Evolutionary conservation across 2,888 invertebrate species (phyloP).

Genomic region (Clepsis dumicolana): DNA sequence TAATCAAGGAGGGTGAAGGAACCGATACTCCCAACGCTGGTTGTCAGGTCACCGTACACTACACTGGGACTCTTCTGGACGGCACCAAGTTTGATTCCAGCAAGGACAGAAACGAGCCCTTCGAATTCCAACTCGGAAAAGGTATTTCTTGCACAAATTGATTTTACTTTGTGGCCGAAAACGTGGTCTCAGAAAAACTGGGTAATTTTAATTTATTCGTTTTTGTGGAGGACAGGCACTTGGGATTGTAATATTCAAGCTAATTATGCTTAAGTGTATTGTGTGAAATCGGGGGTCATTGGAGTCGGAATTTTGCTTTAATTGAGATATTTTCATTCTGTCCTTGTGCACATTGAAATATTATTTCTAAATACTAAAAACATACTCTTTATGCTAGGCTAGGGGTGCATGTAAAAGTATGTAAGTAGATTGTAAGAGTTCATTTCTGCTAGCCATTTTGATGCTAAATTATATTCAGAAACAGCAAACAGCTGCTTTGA

Average conservation of each 20-base stretch:
- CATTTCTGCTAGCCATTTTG: no score
- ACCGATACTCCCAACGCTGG: slow-evolving; percentile 90
- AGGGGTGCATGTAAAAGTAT: no score
- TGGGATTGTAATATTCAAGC: slow-evolving; percentile 12
- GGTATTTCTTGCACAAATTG: slow-evolving; percentile 79
- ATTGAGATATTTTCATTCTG: neutral
- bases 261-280: slow-evolving; percentile 15
- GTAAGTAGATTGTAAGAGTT: no score
- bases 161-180: neutral
- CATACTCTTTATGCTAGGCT: no score
- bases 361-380: no score
- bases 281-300: slow-evolving; percentile 12
- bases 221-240: neutral
- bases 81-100: slow-evolving; percentile 98
- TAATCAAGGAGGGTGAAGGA: slow-evolving; percentile 91
- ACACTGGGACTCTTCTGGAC: slow-evolving; percentile 94
- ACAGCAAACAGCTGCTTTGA: no score
- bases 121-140: slow-evolving; percentile 95
- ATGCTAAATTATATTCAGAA: no score
- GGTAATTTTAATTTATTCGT: slow-evolving; percentile 26
- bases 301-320: slow-evolving; percentile 25
- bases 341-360: neutral
- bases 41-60: slow-evolving; percentile 91
- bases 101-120: slow-evolving; percentile 92
- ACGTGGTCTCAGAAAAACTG: neutral